Conservation (phyloP, 2,888 invertebrate species). For the Polylopha cassiicola region DNA sequence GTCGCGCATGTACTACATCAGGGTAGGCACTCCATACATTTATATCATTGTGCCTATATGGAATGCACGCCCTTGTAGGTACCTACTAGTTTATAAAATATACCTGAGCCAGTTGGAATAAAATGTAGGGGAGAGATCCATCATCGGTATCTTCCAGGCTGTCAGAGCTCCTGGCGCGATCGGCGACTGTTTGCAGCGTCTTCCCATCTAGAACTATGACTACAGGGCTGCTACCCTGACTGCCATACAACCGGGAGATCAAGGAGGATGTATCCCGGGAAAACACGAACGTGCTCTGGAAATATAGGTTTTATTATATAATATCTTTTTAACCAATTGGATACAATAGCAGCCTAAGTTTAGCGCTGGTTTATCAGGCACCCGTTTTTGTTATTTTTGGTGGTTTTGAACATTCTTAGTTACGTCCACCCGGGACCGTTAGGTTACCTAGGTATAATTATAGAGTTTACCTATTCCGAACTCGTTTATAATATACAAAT, state of each 20-base stretch:
- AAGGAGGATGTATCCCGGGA: constrained; percentile 21
- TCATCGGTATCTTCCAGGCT: background rate
- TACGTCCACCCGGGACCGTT: too few relatives aligned
- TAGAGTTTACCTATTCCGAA: too few relatives aligned
- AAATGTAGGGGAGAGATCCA: background rate
- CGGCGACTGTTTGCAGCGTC: background rate
- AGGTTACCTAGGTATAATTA: too few relatives aligned
- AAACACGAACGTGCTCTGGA: constrained; percentile 11
- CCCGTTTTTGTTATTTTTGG: too few relatives aligned
- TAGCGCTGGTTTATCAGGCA: too few relatives aligned
- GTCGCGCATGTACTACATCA: too few relatives aligned
- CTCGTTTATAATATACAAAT: too few relatives aligned
- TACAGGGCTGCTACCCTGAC: constrained; percentile 37
- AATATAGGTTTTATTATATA: background rate
- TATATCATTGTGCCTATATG: too few relatives aligned
- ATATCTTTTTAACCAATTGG: constrained; percentile 8
- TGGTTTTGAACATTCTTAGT: too few relatives aligned
- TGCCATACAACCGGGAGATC: constrained; percentile 34
- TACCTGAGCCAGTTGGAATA: constrained; percentile 2
- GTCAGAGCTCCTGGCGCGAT: background rate
- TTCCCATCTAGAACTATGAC: constrained; percentile 35
- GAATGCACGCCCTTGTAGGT: too few relatives aligned
- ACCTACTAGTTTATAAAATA: too few relatives aligned
- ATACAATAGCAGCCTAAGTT: constrained; percentile 7
- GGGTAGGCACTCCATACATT: too few relatives aligned